Evolutionary conservation across 2,113 vertebrate genomes (phyloP).

Genomic region (Phaethon lepturus): DNA sequence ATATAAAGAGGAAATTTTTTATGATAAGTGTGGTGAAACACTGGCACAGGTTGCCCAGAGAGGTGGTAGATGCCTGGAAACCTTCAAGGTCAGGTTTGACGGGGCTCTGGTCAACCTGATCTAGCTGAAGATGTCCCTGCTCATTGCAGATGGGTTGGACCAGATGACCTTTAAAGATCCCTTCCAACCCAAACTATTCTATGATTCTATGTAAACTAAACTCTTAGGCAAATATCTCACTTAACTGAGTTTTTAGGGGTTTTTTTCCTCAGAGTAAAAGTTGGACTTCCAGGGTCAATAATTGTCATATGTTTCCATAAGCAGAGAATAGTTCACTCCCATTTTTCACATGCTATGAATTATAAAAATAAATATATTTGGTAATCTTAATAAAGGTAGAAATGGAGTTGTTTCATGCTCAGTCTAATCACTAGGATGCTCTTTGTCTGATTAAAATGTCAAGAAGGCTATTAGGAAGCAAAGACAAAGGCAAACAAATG

Average conservation of each 20-base stretch:
- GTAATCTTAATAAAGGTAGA: neutral
- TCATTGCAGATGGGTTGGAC: too few species aligned
- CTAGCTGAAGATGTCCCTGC: too few species aligned
- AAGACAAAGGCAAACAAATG: neutral
- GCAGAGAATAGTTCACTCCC: neutral
- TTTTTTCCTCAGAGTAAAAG: neutral
- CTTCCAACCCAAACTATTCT: too few species aligned
- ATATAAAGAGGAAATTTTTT: too few species aligned
- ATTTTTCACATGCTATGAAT: neutral
- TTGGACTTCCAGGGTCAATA: neutral
- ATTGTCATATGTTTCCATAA: neutral
- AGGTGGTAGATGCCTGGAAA: too few species aligned
- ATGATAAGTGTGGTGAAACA: too few species aligned
- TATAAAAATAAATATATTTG: constrained; percentile 7
- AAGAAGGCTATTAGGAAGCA: constrained; percentile 16
- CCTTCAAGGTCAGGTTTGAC: too few species aligned
- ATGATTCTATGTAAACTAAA: too few species aligned
- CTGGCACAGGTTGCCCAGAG: too few species aligned
- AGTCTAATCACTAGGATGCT: neutral
- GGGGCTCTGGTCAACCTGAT: too few species aligned
- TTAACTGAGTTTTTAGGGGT: neutral
- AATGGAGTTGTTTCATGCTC: neutral
- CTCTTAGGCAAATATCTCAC: neutral
- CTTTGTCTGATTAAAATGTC: constrained; percentile 56
- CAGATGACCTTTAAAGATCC: too few species aligned